phyloP scores from a whole-genome alignment of 2,888 invertebrate genomes.

The Drosophila histrio region DNA sequence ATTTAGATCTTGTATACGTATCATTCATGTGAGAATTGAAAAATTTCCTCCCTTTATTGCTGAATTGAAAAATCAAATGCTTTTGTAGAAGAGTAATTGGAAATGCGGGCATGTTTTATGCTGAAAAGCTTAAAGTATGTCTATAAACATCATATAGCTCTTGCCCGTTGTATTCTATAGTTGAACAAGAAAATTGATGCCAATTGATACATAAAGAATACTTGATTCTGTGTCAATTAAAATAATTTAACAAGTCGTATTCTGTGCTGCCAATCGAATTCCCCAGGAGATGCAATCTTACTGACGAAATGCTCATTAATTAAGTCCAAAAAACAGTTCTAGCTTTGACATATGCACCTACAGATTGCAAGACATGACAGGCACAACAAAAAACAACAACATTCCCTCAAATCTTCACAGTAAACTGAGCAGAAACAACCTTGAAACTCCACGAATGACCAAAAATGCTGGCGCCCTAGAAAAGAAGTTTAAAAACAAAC shows the following conservation, averaged over 20 bases:
- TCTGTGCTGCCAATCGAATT: constrained; percentile 21
- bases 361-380: constrained; percentile 41
- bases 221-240: constrained; percentile 5
- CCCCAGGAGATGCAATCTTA: neutral
- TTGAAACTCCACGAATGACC: constrained; percentile 61
- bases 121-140: too few relatives aligned
- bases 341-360: constrained; percentile 47
- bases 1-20: too few relatives aligned
- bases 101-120: too few relatives aligned
- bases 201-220: neutral
- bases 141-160: too few relatives aligned
- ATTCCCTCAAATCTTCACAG: constrained; percentile 13
- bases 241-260: neutral
- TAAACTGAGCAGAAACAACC: constrained; percentile 49
- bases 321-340: constrained; percentile 47
- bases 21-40: too few relatives aligned
- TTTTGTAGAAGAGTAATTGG: too few relatives aligned
- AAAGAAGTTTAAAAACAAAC: constrained; percentile 26
- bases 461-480: constrained; percentile 49
- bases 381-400: constrained; percentile 18
- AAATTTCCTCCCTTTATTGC: too few relatives aligned
- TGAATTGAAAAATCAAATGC: too few relatives aligned
- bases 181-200: neutral
- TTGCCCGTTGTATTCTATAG: neutral
- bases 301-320: constrained; percentile 36